These are phyloP conservation scores for Chromobotia macracanthus DNA, from an alignment of 2,797 vertebrate species.

Conservation along the genomic window DNA sequence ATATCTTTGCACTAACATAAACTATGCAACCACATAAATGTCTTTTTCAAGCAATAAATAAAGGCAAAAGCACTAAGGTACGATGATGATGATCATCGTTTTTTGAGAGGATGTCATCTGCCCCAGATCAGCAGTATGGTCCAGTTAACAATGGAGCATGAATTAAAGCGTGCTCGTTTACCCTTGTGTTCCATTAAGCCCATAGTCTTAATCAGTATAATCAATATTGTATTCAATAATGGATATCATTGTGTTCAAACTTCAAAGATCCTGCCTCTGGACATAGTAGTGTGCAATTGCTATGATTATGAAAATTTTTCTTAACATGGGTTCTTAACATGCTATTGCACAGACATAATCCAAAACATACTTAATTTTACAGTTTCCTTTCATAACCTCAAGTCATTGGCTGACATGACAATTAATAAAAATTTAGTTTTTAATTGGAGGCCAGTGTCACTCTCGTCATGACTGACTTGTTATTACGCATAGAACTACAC, in stretches of 20 bases:
- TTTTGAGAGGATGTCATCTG: not conserved
- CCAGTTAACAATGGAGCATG: not conserved
- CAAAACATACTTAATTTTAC: conserved; percentile 24
- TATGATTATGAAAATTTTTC: not conserved
- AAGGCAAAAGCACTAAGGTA: not conserved
- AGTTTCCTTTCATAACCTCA: conserved; percentile 5
- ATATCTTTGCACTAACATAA: conserved; percentile 3
- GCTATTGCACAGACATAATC: conserved; percentile 10
- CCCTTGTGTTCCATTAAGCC: conserved; percentile 3
- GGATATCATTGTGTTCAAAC: not conserved
- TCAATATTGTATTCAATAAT: conserved; percentile 28
- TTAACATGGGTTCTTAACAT: too few relatives aligned
- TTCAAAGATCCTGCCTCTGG: conserved; percentile 4
- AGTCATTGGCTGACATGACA: conserved; percentile 12
- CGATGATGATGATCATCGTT: not conserved
- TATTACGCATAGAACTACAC: conserved; percentile 21
- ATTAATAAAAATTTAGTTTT: conserved; percentile 43
- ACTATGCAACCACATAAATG: not conserved
- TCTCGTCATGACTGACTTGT: conserved; percentile 36
- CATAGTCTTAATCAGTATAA: conserved; percentile 7
- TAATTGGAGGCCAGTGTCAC: conserved; percentile 37
- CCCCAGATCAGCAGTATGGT: not conserved
- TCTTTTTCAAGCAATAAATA: not conserved
- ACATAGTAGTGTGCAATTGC: conserved; percentile 31
- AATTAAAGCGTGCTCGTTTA: conserved; percentile 6